These are phyloP conservation scores for Cetoscarus ocellatus DNA, from an alignment of 2,797 vertebrate genomes.

Conservation along the genomic window DNA sequence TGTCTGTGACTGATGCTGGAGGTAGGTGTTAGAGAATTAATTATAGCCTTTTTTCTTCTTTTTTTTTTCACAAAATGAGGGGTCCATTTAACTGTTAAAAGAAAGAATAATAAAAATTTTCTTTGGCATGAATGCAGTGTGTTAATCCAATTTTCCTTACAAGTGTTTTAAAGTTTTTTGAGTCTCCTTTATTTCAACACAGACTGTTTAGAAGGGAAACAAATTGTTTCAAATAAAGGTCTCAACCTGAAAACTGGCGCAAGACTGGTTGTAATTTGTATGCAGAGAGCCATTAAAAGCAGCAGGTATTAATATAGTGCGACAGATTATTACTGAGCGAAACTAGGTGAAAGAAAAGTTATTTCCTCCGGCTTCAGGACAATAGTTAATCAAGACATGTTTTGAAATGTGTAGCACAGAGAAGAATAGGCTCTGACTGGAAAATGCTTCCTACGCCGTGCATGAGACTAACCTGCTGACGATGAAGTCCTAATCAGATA, in stretches of 20 bases:
- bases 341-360: background rate
- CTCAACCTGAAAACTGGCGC: conserved; percentile 10
- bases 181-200: background rate
- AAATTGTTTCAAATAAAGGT: background rate
- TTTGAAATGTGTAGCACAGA: conserved; percentile 26
- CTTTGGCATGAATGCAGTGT: too few species aligned
- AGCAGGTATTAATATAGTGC: conserved; percentile 9
- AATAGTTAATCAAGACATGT: conserved; percentile 34
- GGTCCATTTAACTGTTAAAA: too few species aligned
- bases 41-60: too few species aligned
- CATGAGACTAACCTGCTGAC: conserved; percentile 27
- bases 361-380: conserved; percentile 9
- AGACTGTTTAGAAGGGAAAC: background rate
- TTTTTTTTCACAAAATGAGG: conserved; percentile 10
- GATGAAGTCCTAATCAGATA: conserved; percentile 10
- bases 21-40: too few species aligned
- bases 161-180: background rate
- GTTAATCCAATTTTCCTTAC: too few species aligned
- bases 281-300: conserved; percentile 2
- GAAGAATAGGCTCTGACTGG: conserved; percentile 43
- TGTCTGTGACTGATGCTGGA: too few species aligned
- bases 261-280: conserved; percentile 1
- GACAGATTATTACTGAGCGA: conserved; percentile 19
- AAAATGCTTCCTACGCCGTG: conserved; percentile 8
- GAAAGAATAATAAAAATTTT: too few species aligned